Conservation (phyloP, 2,113 vertebrate genomes). For the Aegithalos caudatus region DNA sequence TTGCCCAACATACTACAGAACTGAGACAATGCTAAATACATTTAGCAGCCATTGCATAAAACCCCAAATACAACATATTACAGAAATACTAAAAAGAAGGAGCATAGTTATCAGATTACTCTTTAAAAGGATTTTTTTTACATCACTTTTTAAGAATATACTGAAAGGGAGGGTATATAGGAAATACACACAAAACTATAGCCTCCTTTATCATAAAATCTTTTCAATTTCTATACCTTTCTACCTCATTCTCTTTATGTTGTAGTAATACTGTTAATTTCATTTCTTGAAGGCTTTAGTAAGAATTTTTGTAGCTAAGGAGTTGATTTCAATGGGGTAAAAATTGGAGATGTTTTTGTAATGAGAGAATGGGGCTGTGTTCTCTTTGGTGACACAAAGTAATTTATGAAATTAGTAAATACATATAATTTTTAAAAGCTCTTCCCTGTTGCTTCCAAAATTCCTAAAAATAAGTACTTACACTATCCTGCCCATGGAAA, state of each 20-base stretch:
- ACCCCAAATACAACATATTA: not conserved
- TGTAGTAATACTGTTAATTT: not conserved
- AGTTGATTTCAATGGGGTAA: not conserved
- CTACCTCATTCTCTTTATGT: not conserved
- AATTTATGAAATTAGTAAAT: not conserved
- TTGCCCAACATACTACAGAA: not conserved
- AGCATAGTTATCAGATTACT: not conserved
- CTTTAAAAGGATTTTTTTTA: not conserved
- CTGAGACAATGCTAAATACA: not conserved
- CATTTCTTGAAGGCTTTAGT: not conserved
- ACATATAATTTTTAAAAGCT: not conserved
- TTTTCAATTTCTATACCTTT: not conserved
- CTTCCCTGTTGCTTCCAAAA: not conserved
- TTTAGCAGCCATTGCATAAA: not conserved
- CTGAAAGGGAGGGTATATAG: not conserved
- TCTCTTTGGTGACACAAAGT: not conserved
- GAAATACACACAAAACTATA: not conserved
- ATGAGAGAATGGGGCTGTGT: not conserved
- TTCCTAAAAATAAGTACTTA: not conserved
- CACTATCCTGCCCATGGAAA: fast-evolving
- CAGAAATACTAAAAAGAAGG: not conserved
- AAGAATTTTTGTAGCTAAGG: not conserved
- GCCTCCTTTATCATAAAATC: not conserved
- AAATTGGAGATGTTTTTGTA: not conserved
- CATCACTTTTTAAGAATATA: not conserved